phyloP scores from a whole-genome alignment of 2,797 vertebrate genomes.

The Notoglanidium macrostoma region DNA sequence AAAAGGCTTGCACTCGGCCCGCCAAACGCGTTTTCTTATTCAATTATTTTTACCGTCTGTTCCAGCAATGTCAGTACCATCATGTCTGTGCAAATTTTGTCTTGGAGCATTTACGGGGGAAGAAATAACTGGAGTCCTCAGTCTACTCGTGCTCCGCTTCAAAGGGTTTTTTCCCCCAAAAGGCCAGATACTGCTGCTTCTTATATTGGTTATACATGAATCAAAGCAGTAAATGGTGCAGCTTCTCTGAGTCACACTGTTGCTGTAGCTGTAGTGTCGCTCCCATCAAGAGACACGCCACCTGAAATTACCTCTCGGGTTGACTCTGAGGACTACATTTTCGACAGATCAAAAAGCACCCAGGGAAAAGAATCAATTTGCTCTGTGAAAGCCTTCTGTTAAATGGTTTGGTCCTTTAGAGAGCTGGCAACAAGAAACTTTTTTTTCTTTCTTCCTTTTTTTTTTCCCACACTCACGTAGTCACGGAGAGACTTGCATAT shows the following conservation, averaged over 20 bases:
- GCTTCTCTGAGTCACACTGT: conserved; percentile 36
- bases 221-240: conserved; percentile 23
- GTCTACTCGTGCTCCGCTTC: background rate
- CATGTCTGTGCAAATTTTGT: conserved; percentile 1
- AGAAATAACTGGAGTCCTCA: background rate
- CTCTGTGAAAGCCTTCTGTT: conserved; percentile 35
- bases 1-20: conserved; percentile 12
- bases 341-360: conserved; percentile 38
- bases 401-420: conserved; percentile 18
- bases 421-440: conserved; percentile 12
- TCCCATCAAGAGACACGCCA: conserved; percentile 14
- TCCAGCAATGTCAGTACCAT: conserved; percentile 5
- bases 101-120: background rate
- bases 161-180: background rate
- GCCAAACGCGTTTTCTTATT: conserved; percentile 16
- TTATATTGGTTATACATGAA: conserved; percentile 41
- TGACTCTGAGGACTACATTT: conserved; percentile 35
- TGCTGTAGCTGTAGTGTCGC: conserved; percentile 19
- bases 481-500: conserved; percentile 12
- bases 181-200: conserved; percentile 40
- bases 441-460: background rate
- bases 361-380: conserved; percentile 48
- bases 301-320: conserved; percentile 39
- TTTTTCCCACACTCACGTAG: background rate
- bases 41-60: conserved; percentile 24